Base-by-base conservation (phyloP, 2,797 vertebrate genomes). In the Cephalopachus bancanus region DNA sequence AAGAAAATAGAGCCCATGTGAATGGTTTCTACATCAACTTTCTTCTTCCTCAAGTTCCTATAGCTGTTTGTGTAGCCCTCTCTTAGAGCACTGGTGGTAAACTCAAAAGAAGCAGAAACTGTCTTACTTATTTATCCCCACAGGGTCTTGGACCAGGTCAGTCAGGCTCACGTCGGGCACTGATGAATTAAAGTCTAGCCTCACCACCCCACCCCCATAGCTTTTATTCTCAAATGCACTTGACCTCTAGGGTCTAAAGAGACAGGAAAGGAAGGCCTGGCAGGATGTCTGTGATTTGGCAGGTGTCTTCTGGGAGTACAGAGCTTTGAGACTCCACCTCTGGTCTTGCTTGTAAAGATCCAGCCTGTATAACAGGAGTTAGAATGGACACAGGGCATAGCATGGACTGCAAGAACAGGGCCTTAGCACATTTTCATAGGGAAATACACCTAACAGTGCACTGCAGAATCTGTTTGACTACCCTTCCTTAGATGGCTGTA, bases 351-450 rank as follows among this genome's bases (percentile, higher is more conserved):
- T 26, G n/a, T 64, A 88, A 87, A 91, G 37, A 78, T 9, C 1
- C n/a, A 80, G 26, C 20, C 22, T 26, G 15, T 28, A 8, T 17
- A 84, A 22, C 49, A 30, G 10, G 59, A 69, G 1, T 4, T 57
- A 49, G 37, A 59, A 60, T 0, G 1, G 53, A 78, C 3, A 2
- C 51, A 37, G 28, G 17, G 26, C 15, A 1, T 0, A 0, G 37
- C 0, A 0, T 37, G 59, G 59, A 51, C 10, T 55, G 12, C n/a
- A 28, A 44, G 30, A 3, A 8, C 37, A 37, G n/a, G 16, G 30
- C 26, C 33, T 2, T 1, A 12, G 17, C 3, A 10, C 5, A 19
- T 30, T 65, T 86, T 22, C 33, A n/a, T 2, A 62, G 49, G 93
- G n/a, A 93, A 87, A 74, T 9, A 3, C 49, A 83, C 60, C 49